These are phyloP conservation scores for Acrobasis repandana DNA, from an alignment of 2,888 invertebrate species.

Conservation along the genomic window DNA sequence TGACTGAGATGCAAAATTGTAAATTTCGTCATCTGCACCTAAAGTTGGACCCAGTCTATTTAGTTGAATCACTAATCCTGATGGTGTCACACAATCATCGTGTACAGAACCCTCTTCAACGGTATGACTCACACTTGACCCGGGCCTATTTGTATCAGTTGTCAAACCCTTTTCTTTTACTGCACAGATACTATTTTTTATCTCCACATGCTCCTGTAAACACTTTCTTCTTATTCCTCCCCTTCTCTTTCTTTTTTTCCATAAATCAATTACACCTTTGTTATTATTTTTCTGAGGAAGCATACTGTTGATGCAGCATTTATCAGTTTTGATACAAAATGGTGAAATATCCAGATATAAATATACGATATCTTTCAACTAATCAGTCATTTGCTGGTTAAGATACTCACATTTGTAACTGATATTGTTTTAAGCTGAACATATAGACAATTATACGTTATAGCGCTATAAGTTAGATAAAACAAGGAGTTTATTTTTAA, in stretches of 20 bases:
- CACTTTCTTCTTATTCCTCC: conserved; percentile 22
- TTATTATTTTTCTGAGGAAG: conserved; percentile 6
- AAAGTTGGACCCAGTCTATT: conserved; percentile 6
- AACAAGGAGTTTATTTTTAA: conserved; percentile 4
- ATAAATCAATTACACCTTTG: conserved; percentile 3
- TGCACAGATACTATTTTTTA: conserved; percentile 19
- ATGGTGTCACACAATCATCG: conserved; percentile 16
- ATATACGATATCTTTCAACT: conserved; percentile 1
- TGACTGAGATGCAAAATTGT: conserved; percentile 6
- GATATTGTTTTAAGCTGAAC: conserved; percentile 16
- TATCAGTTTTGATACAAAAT: not conserved
- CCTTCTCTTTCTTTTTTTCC: conserved; percentile 17
- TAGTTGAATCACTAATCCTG: not conserved
- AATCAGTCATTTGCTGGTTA: conserved; percentile 19
- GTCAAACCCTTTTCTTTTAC: conserved; percentile 7
- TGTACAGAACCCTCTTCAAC: conserved; percentile 19
- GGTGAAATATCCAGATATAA: not conserved
- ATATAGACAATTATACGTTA: conserved; percentile 17
- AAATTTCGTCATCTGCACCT: conserved; percentile 9
- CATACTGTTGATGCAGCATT: not conserved
- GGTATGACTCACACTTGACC: conserved; percentile 2
- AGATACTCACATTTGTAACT: conserved; percentile 8
- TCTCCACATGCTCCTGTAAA: conserved; percentile 11
- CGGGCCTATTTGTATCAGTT: conserved; percentile 10
- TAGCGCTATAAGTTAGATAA: conserved; percentile 19